phyloP scores from a whole-genome alignment of 2,888 invertebrate species.

The Oxycera nigricornis region DNA sequence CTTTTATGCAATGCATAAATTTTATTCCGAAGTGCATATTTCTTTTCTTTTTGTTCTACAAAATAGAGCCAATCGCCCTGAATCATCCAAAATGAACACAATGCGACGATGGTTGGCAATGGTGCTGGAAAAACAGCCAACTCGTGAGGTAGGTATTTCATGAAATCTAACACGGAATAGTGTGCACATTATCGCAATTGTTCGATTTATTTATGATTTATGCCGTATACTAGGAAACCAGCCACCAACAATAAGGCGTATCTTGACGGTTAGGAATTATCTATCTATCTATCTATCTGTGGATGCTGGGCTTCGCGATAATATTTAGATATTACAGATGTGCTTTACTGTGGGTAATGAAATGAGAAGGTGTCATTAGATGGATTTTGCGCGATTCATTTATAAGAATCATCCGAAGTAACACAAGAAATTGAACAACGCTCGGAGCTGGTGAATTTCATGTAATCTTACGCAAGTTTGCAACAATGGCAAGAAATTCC shows the following conservation, averaged over 20 bases:
- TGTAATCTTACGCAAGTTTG: neutral
- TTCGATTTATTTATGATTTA: constrained; percentile 37
- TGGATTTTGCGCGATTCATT: neutral
- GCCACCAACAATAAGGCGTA: constrained; percentile 19
- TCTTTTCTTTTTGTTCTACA: neutral
- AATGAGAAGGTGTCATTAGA: neutral
- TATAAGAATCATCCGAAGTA: neutral
- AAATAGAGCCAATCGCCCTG: neutral
- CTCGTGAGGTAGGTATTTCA: constrained; percentile 35
- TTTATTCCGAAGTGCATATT: constrained; percentile 3
- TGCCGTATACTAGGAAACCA: neutral
- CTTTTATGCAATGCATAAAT: constrained; percentile 32
- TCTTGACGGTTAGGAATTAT: neutral
- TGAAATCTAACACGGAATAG: constrained; percentile 31
- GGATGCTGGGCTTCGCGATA: neutral
- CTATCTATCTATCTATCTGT: too few relatives aligned
- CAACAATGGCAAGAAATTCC: neutral
- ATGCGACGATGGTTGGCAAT: neutral
- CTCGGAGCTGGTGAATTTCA: neutral
- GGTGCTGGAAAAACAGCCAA: neutral
- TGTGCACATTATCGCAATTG: constrained; percentile 32
- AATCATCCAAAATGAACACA: constrained; percentile 5
- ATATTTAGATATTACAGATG: neutral
- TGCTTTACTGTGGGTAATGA: neutral
- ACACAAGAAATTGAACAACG: neutral